phyloP scores from a whole-genome alignment of 2,797 vertebrate genomes.

The Spinibarbus caldwelli region DNA sequence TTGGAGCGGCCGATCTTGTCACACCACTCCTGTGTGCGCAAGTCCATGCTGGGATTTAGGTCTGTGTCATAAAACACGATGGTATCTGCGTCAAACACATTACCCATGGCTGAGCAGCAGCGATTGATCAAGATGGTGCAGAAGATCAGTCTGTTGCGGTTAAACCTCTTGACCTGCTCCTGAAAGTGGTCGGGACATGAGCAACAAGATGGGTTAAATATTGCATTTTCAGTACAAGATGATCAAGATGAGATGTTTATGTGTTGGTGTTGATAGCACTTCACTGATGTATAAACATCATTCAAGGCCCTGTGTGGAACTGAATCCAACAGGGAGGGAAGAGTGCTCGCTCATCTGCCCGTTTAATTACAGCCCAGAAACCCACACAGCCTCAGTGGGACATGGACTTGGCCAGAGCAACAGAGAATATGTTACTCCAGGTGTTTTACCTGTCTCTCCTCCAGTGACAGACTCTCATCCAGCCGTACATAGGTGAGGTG shows the following conservation, averaged over 20 bases:
- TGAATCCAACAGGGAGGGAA: conserved; percentile 64
- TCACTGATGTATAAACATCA: conserved; percentile 45
- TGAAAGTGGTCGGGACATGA: conserved; percentile 57
- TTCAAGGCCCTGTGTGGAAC: conserved; percentile 60
- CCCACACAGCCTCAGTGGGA: conserved; percentile 9
- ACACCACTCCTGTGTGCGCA: conserved; percentile 93
- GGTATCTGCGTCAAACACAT: conserved; percentile 89
- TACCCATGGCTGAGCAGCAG: conserved; percentile 88
- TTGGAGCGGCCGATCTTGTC: conserved; percentile 93
- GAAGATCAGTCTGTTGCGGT: conserved; percentile 88
- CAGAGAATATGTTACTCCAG: conserved; percentile 4
- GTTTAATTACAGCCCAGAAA: conserved; percentile 47
- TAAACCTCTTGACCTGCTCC: conserved; percentile 90
- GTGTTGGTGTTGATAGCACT: too few species aligned
- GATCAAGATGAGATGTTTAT: not conserved
- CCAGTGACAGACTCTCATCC: conserved; percentile 88
- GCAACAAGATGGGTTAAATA: not conserved
- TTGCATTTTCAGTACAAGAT: not conserved
- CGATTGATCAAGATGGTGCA: conserved; percentile 92
- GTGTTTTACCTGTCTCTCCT: conserved; percentile 87
- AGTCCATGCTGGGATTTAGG: conserved; percentile 92
- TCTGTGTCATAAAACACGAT: conserved; percentile 95
- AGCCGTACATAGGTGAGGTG: conserved; percentile 90
- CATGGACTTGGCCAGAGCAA: conserved; percentile 28
- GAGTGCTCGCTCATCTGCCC: conserved; percentile 57